Percentiles rank a stretch among this genome's conserved stretches.
phyloP scores from a whole-genome alignment of 2,888 invertebrate genomes.

The Tethea ocularis region DNA sequence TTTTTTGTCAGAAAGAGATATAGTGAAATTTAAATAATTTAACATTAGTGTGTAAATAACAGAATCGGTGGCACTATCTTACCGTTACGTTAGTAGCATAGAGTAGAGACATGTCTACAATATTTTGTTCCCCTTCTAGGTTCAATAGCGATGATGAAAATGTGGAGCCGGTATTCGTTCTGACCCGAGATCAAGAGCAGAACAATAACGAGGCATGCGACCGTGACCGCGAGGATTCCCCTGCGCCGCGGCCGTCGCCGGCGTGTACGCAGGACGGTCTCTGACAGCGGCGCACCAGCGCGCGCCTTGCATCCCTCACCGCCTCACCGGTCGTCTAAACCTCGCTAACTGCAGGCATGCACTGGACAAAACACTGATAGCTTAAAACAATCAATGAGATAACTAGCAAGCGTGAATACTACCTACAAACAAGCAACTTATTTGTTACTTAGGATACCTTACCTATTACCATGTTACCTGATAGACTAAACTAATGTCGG shows the following conservation, averaged over 20 bases:
- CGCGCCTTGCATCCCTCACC: slow-evolving; percentile 25
- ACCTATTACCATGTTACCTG: neutral
- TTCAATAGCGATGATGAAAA: slow-evolving; percentile 69
- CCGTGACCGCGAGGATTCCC: slow-evolving; percentile 43
- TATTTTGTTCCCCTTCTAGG: slow-evolving; percentile 40
- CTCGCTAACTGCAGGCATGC: slow-evolving; percentile 6
- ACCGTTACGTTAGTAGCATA: neutral
- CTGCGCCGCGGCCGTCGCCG: neutral
- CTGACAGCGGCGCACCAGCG: slow-evolving; percentile 45
- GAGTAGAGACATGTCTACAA: neutral
- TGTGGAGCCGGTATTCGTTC: slow-evolving; percentile 66
- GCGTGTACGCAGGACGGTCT: slow-evolving; percentile 40
- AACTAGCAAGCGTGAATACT: neutral
- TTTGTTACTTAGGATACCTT: neutral
- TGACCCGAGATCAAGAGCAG: slow-evolving; percentile 63
- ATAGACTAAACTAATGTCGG: too few species aligned
- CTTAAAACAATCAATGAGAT: neutral
- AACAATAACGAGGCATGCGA: slow-evolving; percentile 63
- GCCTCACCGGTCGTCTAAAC: slow-evolving; percentile 2
- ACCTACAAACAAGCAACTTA: neutral
- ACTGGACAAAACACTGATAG: neutral
- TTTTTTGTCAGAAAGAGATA: too few species aligned
- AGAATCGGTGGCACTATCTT: too few species aligned
- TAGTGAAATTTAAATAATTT: too few species aligned
- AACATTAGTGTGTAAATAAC: too few species aligned